phyloP scores from a whole-genome alignment of 1,140 invertebrate species.

The Drosophila simulans region DNA sequence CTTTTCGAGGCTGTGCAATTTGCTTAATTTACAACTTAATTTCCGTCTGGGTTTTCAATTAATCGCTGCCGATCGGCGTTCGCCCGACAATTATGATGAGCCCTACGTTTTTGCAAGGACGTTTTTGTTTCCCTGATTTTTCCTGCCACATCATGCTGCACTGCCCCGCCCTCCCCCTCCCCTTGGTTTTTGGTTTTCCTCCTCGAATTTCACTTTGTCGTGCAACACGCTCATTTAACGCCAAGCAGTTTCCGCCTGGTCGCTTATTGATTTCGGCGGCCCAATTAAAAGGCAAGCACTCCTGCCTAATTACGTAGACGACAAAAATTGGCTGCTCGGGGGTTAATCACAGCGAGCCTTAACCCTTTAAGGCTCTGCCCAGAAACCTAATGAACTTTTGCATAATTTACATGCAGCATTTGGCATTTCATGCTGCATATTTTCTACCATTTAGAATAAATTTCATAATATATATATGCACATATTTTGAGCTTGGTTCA shows the following conservation, averaged over 20 bases:
- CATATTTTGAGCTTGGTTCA: too few species aligned
- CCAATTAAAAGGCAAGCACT: conserved; percentile 64
- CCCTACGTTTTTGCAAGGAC: conserved; percentile 37
- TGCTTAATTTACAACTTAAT: conserved; percentile 77
- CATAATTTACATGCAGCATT: background rate
- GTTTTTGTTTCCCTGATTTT: conserved; percentile 5
- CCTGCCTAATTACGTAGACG: conserved; percentile 61
- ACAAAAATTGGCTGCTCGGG: conserved; percentile 6
- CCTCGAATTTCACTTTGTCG: conserved; percentile 16
- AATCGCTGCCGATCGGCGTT: conserved; percentile 25
- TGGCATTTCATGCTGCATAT: background rate
- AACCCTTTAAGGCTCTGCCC: background rate
- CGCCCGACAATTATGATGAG: conserved; percentile 64
- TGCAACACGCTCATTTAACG: conserved; percentile 63
- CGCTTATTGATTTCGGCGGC: conserved; percentile 62
- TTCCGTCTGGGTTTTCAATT: conserved; percentile 67
- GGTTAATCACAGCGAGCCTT: conserved; percentile 1
- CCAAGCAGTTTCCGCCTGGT: conserved; percentile 43
- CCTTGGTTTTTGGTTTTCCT: conserved; percentile 8
- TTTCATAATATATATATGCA: too few species aligned
- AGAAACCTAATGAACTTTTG: background rate
- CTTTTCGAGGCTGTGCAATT: conserved; percentile 41
- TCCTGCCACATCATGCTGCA: background rate
- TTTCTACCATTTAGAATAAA: too few species aligned
- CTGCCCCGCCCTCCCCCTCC: background rate